Conservation (phyloP, 2,113 vertebrate genomes). For the Aleadryas rufinucha region DNA sequence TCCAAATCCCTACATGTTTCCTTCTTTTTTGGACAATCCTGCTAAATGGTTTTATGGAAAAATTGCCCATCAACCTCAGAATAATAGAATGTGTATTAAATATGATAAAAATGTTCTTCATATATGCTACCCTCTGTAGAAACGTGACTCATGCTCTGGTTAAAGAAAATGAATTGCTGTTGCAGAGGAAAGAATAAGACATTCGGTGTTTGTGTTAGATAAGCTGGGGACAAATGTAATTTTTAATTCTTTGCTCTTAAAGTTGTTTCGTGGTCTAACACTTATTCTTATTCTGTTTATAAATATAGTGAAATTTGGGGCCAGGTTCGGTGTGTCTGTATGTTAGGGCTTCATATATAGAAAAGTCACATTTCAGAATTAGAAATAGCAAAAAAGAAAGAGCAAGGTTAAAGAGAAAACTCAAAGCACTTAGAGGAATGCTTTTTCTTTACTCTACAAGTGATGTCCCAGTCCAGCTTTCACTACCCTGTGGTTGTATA, state of each 20-base stretch:
- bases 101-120: not conserved
- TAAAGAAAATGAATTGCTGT: not conserved
- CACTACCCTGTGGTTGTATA: not conserved
- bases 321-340: not conserved
- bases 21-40: not conserved
- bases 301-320: not conserved
- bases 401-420: not conserved
- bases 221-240: not conserved
- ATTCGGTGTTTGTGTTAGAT: not conserved
- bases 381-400: not conserved
- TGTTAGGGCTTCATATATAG: not conserved
- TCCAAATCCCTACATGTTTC: not conserved
- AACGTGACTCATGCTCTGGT: fast-evolving
- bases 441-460: not conserved
- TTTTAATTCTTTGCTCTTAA: not conserved
- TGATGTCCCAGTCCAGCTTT: not conserved
- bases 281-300: not conserved
- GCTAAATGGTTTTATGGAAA: not conserved
- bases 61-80: not conserved
- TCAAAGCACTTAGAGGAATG: not conserved
- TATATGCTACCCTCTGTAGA: not conserved
- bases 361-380: not conserved
- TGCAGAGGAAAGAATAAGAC: not conserved
- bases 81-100: not conserved
- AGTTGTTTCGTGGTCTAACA: not conserved